Conservation (phyloP, 2,113 vertebrate genomes). For the Lepus europaeus region DNA sequence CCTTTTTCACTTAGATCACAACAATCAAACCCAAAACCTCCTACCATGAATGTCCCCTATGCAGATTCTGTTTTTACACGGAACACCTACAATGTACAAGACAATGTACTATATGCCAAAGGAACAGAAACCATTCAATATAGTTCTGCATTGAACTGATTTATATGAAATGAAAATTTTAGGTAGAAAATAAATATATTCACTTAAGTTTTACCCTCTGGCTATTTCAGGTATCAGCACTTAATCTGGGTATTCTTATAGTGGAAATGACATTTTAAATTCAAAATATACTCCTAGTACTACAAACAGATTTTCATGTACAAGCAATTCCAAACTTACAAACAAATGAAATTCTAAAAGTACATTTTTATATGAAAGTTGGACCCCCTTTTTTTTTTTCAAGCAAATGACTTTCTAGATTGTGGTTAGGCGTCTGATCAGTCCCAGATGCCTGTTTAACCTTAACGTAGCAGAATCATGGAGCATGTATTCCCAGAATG, state of each 20-base stretch:
- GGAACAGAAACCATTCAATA: constrained; percentile 49
- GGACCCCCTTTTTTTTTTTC: constrained; percentile 1
- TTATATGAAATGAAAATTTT: constrained; percentile 55
- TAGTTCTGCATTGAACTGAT: constrained; percentile 54
- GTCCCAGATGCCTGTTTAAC: background rate
- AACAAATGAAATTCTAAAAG: constrained; percentile 53
- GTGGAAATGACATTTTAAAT: constrained; percentile 51
- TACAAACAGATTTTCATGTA: constrained; percentile 49
- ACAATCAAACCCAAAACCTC: background rate
- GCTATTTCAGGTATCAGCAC: constrained; percentile 23
- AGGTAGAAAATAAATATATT: constrained; percentile 58
- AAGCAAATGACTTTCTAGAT: constrained; percentile 53
- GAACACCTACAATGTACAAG: constrained; percentile 19
- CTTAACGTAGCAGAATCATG: constrained; percentile 31
- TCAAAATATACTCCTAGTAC: constrained; percentile 49
- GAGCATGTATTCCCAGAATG: background rate
- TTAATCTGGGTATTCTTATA: background rate
- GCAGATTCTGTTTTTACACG: background rate
- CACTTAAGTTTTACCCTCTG: constrained; percentile 15
- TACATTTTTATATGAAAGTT: constrained; percentile 38
- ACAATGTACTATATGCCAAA: background rate
- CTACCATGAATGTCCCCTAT: background rate
- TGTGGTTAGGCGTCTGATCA: constrained; percentile 36
- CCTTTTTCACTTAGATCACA: constrained; percentile 4
- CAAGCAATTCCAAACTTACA: constrained; percentile 42